Conservation (phyloP, 1,140 invertebrate species). For the Popillia japonica region DNA sequence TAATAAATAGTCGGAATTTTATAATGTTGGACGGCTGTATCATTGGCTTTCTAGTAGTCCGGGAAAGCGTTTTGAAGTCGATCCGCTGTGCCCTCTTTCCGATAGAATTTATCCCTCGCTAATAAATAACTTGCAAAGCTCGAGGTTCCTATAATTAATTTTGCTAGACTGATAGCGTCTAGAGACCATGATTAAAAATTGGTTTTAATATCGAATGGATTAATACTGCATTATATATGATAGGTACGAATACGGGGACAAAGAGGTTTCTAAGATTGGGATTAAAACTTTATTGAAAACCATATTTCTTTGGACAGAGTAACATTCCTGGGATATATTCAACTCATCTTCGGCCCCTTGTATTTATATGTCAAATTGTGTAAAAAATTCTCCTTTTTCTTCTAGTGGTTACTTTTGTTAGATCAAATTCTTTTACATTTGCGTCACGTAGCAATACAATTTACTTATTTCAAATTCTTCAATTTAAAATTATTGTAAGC, state of each 20-base stretch:
- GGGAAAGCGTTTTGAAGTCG: background rate
- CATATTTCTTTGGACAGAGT: background rate
- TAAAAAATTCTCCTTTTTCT: no score
- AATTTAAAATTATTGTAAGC: no score
- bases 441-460: no score
- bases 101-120: constrained; percentile 16
- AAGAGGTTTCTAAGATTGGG: background rate
- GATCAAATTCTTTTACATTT: no score
- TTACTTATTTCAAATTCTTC: no score
- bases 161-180: background rate
- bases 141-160: constrained; percentile 17
- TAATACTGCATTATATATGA: background rate
- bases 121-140: constrained; percentile 16
- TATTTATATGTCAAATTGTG: no score
- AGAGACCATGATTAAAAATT: constrained; percentile 5
- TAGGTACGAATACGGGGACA: background rate
- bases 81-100: background rate
- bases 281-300: constrained; percentile 5
- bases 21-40: background rate
- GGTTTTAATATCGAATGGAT: background rate
- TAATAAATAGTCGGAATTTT: constrained; percentile 28
- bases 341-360: no score
- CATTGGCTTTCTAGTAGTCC: background rate
- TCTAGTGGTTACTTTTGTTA: no score
- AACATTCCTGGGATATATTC: background rate